Conservation (phyloP, 2,797 vertebrate species). For the Sebastes flavidus region DNA sequence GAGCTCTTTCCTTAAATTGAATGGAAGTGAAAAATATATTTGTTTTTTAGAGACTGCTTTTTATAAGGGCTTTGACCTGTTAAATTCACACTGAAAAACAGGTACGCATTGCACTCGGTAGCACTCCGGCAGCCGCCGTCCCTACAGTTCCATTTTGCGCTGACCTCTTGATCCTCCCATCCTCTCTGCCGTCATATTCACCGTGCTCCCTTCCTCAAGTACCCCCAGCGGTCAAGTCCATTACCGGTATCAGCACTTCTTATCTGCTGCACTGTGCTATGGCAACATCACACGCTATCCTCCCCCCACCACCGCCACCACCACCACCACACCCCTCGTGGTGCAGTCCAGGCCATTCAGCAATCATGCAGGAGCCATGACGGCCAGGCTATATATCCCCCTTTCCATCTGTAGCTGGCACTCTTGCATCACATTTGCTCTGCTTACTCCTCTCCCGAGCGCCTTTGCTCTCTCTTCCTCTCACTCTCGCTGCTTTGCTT, state of each 20-base stretch:
- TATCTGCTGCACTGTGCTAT: constrained; percentile 53
- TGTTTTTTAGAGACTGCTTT: background rate
- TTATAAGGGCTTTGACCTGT: constrained; percentile 25
- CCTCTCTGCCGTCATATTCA: constrained; percentile 43
- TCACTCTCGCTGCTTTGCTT: constrained; percentile 14
- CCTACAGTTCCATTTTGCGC: constrained; percentile 48
- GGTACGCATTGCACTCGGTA: background rate
- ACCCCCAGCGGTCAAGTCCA: constrained; percentile 67
- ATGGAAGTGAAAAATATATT: background rate
- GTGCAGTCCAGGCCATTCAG: constrained; percentile 54
- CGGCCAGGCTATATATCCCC: constrained; percentile 70
- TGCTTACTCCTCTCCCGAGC: constrained; percentile 49
- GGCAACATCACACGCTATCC: constrained; percentile 16
- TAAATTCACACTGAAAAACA: constrained; percentile 24
- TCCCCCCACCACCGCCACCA: background rate
- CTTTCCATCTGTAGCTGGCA: constrained; percentile 82
- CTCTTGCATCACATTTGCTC: constrained; percentile 79
- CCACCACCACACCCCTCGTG: constrained; percentile 13
- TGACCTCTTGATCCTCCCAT: constrained; percentile 56
- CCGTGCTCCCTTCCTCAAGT: constrained; percentile 42
- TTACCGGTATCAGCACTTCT: constrained; percentile 69
- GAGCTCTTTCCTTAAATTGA: background rate
- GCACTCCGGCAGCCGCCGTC: constrained; percentile 27
- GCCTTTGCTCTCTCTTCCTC: constrained; percentile 32
- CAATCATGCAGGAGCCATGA: constrained; percentile 58